Conservation (phyloP, 2,888 invertebrate species). For the Apamea monoglypha region DNA sequence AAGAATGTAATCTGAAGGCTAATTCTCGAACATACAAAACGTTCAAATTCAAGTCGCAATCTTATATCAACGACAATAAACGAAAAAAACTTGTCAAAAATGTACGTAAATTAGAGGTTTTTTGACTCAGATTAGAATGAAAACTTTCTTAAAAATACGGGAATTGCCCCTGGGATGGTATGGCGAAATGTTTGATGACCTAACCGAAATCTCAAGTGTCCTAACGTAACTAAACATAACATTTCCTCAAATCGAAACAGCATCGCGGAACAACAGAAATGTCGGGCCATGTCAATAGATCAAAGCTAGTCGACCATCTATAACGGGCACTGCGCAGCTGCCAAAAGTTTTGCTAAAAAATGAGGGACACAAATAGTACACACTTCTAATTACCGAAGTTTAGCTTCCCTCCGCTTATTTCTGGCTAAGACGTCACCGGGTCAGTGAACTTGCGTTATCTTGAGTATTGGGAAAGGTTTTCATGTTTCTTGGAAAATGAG, state of each 20-base stretch:
- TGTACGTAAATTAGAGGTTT: not conserved
- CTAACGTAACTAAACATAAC: not conserved
- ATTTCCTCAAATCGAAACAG: slow-evolving; percentile 11
- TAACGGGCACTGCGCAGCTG: slow-evolving; percentile 57
- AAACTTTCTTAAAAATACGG: not conserved
- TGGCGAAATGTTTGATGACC: not conserved
- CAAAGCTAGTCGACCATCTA: slow-evolving; percentile 62
- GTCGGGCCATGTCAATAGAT: slow-evolving; percentile 63
- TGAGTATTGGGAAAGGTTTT: slow-evolving; percentile 24
- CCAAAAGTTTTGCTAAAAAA: slow-evolving; percentile 67
- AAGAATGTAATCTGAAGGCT: not conserved
- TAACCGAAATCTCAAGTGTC: not conserved
- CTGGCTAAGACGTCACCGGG: slow-evolving; percentile 59
- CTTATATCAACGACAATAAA: not conserved
- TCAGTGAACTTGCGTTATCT: slow-evolving; percentile 63
- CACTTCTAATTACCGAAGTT: slow-evolving; percentile 64
- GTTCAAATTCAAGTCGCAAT: not conserved
- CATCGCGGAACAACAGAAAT: slow-evolving; percentile 48
- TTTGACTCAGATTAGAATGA: not conserved
- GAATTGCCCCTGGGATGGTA: not conserved
- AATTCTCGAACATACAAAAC: not conserved
- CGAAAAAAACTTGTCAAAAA: not conserved
- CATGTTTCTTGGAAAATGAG: slow-evolving; percentile 33
- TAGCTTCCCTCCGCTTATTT: slow-evolving; percentile 62
- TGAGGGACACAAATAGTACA: slow-evolving; percentile 63